Percentiles rank a stretch among this genome's conserved stretches.
Evolutionary conservation across 2,113 vertebrate genomes (phyloP).

Genomic region (Poicephalus meyeri): DNA sequence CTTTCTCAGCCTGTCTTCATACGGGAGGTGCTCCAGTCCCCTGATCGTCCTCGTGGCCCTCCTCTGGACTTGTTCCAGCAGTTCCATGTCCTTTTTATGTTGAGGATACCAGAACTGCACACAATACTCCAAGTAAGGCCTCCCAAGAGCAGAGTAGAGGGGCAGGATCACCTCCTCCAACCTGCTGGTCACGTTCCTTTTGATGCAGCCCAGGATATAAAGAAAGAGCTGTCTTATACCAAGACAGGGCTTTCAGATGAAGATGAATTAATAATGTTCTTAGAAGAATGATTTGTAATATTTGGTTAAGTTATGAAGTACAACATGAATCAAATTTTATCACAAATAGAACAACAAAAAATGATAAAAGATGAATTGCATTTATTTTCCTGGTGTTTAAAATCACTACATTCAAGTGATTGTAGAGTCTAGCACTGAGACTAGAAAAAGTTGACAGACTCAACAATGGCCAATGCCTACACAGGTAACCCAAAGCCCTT

Average conservation of each 20-base stretch:
- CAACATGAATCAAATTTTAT: not conserved
- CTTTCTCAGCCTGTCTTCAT: too few relatives aligned
- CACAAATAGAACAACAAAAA: not conserved
- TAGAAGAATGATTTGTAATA: not conserved
- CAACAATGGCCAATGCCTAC: not conserved
- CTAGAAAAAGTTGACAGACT: not conserved
- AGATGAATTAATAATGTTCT: not conserved
- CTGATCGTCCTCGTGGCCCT: too few relatives aligned
- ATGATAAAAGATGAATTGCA: accelerated
- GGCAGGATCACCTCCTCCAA: too few relatives aligned
- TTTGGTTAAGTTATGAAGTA: not conserved
- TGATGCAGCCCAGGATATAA: too few relatives aligned
- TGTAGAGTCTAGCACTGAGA: not conserved
- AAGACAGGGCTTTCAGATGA: not conserved
- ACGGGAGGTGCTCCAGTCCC: too few relatives aligned
- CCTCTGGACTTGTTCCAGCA: too few relatives aligned
- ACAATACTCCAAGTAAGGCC: too few relatives aligned
- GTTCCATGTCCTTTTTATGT: too few relatives aligned
- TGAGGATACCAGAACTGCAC: too few relatives aligned
- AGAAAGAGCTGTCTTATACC: too few relatives aligned
- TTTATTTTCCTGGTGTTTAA: not conserved
- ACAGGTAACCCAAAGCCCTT: not conserved
- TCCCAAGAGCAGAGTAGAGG: too few relatives aligned
- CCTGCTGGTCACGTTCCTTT: too few relatives aligned
- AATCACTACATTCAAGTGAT: not conserved